Conservation (phyloP, 2,888 invertebrate genomes). For the Cancer borealis region DNA sequence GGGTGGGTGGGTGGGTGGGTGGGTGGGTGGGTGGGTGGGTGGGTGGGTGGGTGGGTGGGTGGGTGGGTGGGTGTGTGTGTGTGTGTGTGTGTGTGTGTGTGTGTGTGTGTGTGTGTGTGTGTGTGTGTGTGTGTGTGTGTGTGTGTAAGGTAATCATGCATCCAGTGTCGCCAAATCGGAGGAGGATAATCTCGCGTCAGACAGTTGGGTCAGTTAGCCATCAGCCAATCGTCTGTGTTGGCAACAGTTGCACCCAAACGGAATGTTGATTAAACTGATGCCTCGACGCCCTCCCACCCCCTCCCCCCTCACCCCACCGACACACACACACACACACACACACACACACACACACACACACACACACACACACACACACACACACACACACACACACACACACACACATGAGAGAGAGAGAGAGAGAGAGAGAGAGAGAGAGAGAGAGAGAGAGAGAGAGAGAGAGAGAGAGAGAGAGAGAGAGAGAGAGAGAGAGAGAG, state of each 20-base stretch:
- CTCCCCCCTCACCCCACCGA: background rate
- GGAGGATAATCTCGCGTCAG: conserved; percentile 13
- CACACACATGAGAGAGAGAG: too few relatives aligned
- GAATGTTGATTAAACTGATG: conserved; percentile 28
- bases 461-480: conserved; percentile 42
- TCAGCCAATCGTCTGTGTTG: conserved; percentile 35
- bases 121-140: background rate
- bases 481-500: conserved; percentile 41
- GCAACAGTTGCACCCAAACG: conserved; percentile 18
- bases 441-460: background rate
- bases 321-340: background rate
- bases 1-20: background rate
- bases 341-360: too few relatives aligned
- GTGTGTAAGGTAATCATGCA: background rate
- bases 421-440: too few relatives aligned
- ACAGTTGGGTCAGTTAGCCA: conserved; percentile 31
- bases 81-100: too few relatives aligned
- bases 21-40: background rate
- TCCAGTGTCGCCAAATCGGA: conserved; percentile 12
- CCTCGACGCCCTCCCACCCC: too few relatives aligned
- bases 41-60: background rate
- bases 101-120: too few relatives aligned
- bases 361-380: too few relatives aligned
- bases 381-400: too few relatives aligned
- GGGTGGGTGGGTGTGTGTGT: background rate